phyloP scores from a whole-genome alignment of 23 tunicate genomes.

The Botrylloides violaceus region DNA sequence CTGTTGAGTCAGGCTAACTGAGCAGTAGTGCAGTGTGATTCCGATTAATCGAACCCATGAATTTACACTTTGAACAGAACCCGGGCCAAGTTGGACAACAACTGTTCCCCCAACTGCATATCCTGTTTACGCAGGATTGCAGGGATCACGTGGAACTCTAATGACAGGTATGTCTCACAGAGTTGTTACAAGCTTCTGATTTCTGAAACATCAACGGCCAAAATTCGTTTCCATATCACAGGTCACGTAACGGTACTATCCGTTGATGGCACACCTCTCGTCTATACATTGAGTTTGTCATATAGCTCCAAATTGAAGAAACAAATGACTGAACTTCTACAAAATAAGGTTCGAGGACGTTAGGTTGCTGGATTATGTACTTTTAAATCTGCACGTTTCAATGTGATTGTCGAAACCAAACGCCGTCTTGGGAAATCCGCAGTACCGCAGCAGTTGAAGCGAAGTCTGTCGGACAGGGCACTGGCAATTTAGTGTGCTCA shows the following conservation, averaged over 20 bases:
- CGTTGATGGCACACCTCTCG: not conserved
- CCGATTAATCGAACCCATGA: too few relatives aligned
- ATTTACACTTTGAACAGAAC: conserved; percentile 20
- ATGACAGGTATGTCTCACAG: conserved; percentile 7
- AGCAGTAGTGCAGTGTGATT: too few relatives aligned
- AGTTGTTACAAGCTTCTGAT: not conserved
- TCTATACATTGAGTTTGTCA: conserved; percentile 6
- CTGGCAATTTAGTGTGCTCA: too few relatives aligned
- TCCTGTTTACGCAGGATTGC: conserved; percentile 4
- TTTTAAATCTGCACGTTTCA: too few relatives aligned
- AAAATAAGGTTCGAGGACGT: too few relatives aligned
- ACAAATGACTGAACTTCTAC: not conserved
- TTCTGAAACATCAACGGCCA: too few relatives aligned
- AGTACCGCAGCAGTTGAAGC: too few relatives aligned
- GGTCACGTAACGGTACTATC: conserved; percentile 11
- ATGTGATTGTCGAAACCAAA: too few relatives aligned
- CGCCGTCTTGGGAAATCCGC: too few relatives aligned
- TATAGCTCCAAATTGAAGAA: not conserved
- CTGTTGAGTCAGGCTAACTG: too few relatives aligned
- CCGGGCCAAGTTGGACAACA: conserved; percentile 39
- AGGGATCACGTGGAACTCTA: not conserved
- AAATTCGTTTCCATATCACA: not conserved
- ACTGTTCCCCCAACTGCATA: not conserved
- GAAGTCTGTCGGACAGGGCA: too few relatives aligned
- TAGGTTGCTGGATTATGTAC: too few relatives aligned